These are phyloP conservation scores for Cololabis saira DNA, from an alignment of 2,113 vertebrate genomes.

Conservation along the genomic window DNA sequence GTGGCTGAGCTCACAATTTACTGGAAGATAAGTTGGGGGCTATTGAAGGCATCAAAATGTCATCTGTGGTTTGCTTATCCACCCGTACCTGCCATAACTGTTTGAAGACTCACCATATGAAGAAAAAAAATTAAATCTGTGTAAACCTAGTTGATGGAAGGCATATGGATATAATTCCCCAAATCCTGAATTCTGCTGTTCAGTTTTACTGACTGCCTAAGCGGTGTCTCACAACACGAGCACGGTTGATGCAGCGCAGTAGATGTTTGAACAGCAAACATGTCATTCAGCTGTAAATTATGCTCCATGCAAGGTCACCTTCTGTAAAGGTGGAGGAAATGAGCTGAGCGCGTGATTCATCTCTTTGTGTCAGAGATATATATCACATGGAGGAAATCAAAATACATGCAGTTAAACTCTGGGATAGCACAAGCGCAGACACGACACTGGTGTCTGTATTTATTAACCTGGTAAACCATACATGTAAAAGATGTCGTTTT, in stretches of 20 bases:
- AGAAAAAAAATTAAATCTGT: conserved; percentile 41
- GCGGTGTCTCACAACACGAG: conserved; percentile 52
- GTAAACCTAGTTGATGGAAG: conserved; percentile 51
- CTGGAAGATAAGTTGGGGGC: conserved; percentile 29
- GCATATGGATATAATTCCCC: conserved; percentile 43
- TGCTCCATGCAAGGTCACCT: conserved; percentile 72
- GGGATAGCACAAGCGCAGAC: conserved; percentile 41
- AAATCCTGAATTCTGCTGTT: conserved; percentile 47
- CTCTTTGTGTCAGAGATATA: conserved; percentile 52
- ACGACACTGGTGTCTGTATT: conserved; percentile 47
- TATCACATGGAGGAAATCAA: conserved; percentile 48
- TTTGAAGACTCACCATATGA: conserved; percentile 34
- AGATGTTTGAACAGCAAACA: conserved; percentile 60
- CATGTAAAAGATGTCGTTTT: conserved; percentile 22
- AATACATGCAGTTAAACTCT: conserved; percentile 45
- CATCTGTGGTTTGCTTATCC: conserved; percentile 62
- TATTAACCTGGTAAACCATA: conserved; percentile 44
- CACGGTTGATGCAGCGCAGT: conserved; percentile 45
- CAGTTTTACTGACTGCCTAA: conserved; percentile 34
- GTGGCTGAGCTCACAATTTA: conserved; percentile 27
- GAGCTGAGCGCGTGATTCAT: conserved; percentile 67
- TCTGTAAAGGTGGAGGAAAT: conserved; percentile 73
- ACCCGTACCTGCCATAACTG: conserved; percentile 25
- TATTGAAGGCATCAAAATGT: conserved; percentile 35
- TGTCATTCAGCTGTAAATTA: conserved; percentile 73